Evolutionary conservation across 1,140 invertebrate species (phyloP).

Genomic region (Centruroides vittatus): DNA sequence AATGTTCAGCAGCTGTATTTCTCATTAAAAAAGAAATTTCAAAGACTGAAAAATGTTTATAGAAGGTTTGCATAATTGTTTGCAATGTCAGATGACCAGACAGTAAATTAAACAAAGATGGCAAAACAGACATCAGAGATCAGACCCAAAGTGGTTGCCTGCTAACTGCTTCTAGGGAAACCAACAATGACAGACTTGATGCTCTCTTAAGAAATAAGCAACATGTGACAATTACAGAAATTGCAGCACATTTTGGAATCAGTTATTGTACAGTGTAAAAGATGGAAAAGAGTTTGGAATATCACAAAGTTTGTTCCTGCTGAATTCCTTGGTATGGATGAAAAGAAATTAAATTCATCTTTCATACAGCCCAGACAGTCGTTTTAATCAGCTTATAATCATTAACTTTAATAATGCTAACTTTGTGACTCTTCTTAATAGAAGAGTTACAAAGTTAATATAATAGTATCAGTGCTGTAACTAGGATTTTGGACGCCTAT

Average conservation of each 20-base stretch:
- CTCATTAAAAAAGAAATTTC: background rate
- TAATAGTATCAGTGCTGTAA: too few species aligned
- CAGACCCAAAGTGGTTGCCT: background rate
- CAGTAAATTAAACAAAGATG: background rate
- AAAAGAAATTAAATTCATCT: too few species aligned
- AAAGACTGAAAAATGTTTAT: background rate
- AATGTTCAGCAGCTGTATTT: too few species aligned
- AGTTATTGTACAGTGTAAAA: conserved; percentile 2
- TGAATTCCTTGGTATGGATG: too few species aligned
- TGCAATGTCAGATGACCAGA: background rate
- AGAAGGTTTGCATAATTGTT: background rate
- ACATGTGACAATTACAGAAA: background rate
- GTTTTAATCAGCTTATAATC: too few species aligned
- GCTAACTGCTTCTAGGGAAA: background rate
- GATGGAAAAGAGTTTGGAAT: too few species aligned
- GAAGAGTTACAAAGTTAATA: too few species aligned
- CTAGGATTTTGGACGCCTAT: too few species aligned
- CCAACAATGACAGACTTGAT: background rate
- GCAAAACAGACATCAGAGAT: background rate
- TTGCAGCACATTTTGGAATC: conserved; percentile 3
- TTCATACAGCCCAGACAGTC: too few species aligned
- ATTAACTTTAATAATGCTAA: too few species aligned
- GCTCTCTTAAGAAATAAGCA: background rate
- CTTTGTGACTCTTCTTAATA: too few species aligned
- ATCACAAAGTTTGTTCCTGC: too few species aligned